Conservation (phyloP, 92 coral and sea anemone species). For the Palythoa grandis region DNA sequence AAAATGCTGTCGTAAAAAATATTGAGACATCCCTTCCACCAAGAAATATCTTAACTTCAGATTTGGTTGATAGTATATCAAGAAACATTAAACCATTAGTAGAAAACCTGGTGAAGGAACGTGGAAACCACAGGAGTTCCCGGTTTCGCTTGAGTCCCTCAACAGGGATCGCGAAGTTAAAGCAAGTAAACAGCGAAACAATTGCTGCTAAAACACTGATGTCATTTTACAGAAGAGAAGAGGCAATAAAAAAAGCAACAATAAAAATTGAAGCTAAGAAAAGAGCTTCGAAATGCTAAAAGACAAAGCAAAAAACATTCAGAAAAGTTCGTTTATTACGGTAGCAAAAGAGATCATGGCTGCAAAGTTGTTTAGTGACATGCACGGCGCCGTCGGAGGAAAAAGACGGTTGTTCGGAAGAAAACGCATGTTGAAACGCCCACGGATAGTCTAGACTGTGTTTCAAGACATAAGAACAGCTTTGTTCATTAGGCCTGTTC, state of each 20-base stretch:
- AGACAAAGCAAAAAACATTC: background rate
- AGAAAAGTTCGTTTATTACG: constrained; percentile 1
- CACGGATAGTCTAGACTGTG: too few species aligned
- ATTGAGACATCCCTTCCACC: background rate
- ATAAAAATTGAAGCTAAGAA: constrained; percentile 11
- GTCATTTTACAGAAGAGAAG: constrained; percentile 28
- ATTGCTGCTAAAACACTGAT: constrained; percentile 35
- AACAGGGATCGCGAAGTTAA: constrained; percentile 44
- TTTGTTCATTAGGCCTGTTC: too few species aligned
- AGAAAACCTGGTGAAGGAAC: background rate
- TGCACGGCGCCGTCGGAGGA: background rate
- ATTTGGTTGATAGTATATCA: background rate
- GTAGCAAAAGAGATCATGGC: constrained; percentile 22
- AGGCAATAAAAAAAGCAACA: constrained; percentile 37
- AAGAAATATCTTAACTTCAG: background rate
- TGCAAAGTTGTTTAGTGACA: constrained; percentile 10
- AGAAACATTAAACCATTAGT: background rate
- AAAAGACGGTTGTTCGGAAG: background rate
- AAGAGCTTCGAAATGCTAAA: background rate
- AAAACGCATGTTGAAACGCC: background rate
- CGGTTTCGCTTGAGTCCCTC: constrained; percentile 51
- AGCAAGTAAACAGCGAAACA: constrained; percentile 38
- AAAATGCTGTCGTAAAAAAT: background rate
- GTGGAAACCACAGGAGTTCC: background rate
- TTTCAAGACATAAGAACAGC: too few species aligned